A percentile compares a stretch with the other conserved stretches of the same genome.
phyloP scores from a whole-genome alignment of 1,140 invertebrate species.

The Musca vetustissima region DNA sequence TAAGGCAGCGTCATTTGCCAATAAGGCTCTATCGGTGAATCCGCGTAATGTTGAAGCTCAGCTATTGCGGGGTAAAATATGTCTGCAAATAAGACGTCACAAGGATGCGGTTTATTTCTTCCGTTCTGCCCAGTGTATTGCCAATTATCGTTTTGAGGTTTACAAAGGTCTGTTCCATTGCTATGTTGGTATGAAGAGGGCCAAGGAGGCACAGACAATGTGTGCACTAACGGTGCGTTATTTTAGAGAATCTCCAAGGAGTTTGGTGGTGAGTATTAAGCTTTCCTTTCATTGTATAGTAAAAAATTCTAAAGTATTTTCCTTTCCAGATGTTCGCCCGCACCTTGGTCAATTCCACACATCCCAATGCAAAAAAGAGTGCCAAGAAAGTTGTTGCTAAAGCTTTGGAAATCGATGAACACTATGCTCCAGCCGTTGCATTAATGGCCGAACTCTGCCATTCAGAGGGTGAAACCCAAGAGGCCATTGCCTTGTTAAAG shows the following conservation, averaged over 20 bases:
- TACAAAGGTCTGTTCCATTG: conserved; percentile 45
- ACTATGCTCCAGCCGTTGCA: conserved; percentile 41
- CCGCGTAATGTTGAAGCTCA: conserved; percentile 68
- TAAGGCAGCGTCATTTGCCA: conserved; percentile 64
- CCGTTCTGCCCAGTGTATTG: conserved; percentile 65
- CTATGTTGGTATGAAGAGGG: conserved; percentile 40
- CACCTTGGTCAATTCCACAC: conserved; percentile 33
- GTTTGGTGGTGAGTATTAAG: conserved; percentile 35
- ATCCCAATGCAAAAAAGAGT: conserved; percentile 32
- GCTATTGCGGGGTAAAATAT: conserved; percentile 68
- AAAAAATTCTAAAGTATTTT: background rate
- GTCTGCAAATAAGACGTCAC: conserved; percentile 68
- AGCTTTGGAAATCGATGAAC: conserved; percentile 43
- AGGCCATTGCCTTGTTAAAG: conserved; percentile 41
- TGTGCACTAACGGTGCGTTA: conserved; percentile 38
- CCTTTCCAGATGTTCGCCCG: conserved; percentile 40
- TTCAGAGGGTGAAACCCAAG: conserved; percentile 32
- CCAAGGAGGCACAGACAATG: conserved; percentile 43
- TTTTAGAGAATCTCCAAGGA: conserved; percentile 42
- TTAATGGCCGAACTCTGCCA: conserved; percentile 43
- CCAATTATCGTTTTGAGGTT: conserved; percentile 56
- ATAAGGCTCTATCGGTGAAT: conserved; percentile 60
- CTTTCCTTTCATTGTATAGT: background rate
- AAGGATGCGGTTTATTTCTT: conserved; percentile 69
- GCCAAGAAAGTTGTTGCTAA: conserved; percentile 43